These are phyloP conservation scores for Motacilla alba DNA, from an alignment of 2,113 vertebrate species.

Conservation along the genomic window DNA sequence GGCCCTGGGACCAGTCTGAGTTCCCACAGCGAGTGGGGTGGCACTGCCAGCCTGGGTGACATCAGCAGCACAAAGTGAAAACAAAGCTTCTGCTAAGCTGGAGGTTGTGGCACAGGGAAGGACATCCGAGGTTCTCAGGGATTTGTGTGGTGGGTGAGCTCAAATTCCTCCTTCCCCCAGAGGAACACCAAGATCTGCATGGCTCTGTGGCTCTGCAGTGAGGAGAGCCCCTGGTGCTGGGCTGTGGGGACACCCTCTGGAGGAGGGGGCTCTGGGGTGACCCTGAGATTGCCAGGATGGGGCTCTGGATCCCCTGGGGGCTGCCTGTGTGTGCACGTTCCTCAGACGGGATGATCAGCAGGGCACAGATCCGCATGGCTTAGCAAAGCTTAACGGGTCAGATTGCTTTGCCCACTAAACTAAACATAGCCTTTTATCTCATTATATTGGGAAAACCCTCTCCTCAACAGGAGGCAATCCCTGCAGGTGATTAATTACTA, in stretches of 20 bases:
- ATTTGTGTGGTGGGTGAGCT: neutral
- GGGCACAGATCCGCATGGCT: neutral
- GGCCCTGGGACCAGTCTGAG: rapidly evolving
- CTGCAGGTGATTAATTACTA: slow-evolving; percentile 1
- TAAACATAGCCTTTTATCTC: slow-evolving; percentile 29
- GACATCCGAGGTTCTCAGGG: rapidly evolving
- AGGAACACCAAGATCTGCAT: rapidly evolving
- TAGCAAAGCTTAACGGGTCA: neutral
- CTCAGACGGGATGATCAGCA: neutral
- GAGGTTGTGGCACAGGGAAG: neutral
- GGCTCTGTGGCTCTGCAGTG: neutral
- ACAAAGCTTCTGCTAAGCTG: rapidly evolving
- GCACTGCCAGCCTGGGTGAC: neutral
- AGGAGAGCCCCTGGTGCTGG: neutral
- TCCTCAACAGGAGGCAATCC: neutral
- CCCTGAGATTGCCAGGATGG: neutral
- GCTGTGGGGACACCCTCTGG: neutral
- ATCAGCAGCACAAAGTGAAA: neutral
- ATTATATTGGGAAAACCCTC: neutral
- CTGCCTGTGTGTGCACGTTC: rapidly evolving
- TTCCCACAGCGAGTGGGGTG: rapidly evolving
- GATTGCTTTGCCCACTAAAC: neutral
- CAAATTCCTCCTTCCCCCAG: neutral
- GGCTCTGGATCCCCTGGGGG: neutral
- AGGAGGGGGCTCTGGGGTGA: neutral